These are phyloP conservation scores for Cylas formicarius DNA, from an alignment of 1,140 invertebrate genomes.

Conservation along the genomic window DNA sequence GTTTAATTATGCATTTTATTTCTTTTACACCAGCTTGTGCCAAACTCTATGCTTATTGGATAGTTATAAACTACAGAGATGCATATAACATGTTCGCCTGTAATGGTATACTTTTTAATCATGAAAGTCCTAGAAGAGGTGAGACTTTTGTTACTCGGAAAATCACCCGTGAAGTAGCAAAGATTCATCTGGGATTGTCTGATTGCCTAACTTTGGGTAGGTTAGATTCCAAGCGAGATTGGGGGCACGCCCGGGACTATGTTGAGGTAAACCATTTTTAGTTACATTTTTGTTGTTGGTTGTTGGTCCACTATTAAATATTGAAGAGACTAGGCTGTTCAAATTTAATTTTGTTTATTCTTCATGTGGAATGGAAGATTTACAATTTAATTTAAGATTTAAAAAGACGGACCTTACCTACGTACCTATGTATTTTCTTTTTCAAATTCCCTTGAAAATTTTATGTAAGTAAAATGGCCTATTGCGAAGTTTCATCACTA, in stretches of 20 bases:
- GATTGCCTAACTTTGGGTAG: conserved; percentile 90
- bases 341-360: too few species aligned
- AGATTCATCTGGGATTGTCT: conserved; percentile 84
- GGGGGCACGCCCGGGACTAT: conserved; percentile 99
- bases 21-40: conserved; percentile 84
- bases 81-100: conserved; percentile 97
- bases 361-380: too few species aligned
- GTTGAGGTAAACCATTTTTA: conserved; percentile 76
- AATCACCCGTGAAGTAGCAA: conserved; percentile 95
- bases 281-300: too few species aligned
- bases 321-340: too few species aligned
- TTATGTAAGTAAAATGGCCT: too few species aligned
- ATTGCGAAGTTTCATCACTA: too few species aligned
- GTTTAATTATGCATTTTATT: too few species aligned
- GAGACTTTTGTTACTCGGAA: conserved; percentile 99
- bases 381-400: too few species aligned
- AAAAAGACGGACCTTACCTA: too few species aligned
- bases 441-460: too few species aligned
- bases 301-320: too few species aligned
- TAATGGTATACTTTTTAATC: conserved; percentile 99
- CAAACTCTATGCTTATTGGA: conserved; percentile 99
- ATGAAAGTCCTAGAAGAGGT: conserved; percentile 95
- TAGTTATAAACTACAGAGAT: conserved; percentile 95
- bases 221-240: conserved; percentile 92
- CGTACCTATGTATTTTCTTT: too few species aligned